Base-by-base conservation (phyloP, 2,888 invertebrate species). In the Nemurella pictetii region DNA sequence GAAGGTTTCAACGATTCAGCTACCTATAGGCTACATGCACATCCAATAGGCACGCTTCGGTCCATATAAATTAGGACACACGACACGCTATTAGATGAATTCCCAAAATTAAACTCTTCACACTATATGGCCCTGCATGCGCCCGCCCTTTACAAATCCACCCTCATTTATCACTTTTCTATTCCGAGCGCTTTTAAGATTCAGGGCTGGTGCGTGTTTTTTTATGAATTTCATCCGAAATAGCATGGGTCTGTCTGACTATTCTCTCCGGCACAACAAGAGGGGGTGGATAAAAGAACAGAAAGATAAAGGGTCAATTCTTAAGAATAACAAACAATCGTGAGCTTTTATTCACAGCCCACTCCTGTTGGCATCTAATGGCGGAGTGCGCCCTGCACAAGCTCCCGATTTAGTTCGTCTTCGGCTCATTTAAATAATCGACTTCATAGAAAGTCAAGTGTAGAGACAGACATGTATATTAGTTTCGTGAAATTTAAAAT, bases 71-170 rank as follows among this genome's bases (percentile, higher is more conserved):
- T 35, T 35, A 35, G 35, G 36, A 26, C 27, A 3, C 4, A 28
- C 4, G 55, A 27, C 82, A 72, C 72, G 82, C 82, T 72, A 55
- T 82, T 15, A 20, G 27, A n/a, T 80, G 30, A 25, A 80, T 32
- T 35, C 80, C n/a, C 29, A 72, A 81, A 82, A 82, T 82, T 82
- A 82, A 82, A 82, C 72, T 27, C 82, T 55, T 82, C 82, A 55
- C 82, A 82, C 82, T 29, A 12, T 55, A 36, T 72, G 25, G 29
- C 29, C 78, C 27, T 29, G 5, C 78, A 75, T 20, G 4, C 78
- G 29, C 72, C 20, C 72, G 72, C 27, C 29, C 82, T 28, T 28
- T 72, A 82, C 82, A 82, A 82, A 72, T 26, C 82, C 82, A 82
- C 82, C 29, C 82, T 82, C 82, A 82, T 82, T 36, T 72, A 72